Conservation (phyloP, 2,888 invertebrate species). For the Lucinisca nassula region DNA sequence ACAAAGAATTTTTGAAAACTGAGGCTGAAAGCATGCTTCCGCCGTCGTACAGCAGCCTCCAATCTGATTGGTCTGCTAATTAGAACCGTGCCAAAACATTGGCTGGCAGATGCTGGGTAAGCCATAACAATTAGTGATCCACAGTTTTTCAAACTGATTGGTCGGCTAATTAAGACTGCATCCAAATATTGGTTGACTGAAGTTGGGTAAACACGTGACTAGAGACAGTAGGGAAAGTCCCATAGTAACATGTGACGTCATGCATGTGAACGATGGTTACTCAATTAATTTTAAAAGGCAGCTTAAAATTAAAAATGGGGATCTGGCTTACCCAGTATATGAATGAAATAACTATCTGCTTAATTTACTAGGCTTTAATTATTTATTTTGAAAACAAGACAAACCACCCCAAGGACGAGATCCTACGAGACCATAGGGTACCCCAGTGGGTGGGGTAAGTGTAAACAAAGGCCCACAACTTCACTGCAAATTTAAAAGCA, state of each 20-base stretch:
- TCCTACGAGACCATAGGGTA: not conserved
- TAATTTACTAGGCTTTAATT: not conserved
- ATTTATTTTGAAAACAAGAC: not conserved
- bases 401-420: not conserved
- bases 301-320: no score
- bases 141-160: not conserved
- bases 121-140: not conserved
- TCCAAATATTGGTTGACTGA: no score
- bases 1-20: not conserved
- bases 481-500: not conserved
- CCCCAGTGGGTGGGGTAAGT: no score
- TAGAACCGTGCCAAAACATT: not conserved
- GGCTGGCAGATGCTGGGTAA: not conserved
- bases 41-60: not conserved
- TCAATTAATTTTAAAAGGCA: no score
- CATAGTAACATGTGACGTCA: no score
- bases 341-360: not conserved
- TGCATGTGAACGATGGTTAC: no score
- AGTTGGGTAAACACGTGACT: no score
- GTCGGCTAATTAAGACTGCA: not conserved
- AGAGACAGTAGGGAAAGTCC: no score
- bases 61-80: not conserved
- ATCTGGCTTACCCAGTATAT: no score
- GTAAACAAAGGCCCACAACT: not conserved
- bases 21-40: not conserved